phyloP scores from a whole-genome alignment of 2,113 vertebrate genomes.

The Charina bottae region DNA sequence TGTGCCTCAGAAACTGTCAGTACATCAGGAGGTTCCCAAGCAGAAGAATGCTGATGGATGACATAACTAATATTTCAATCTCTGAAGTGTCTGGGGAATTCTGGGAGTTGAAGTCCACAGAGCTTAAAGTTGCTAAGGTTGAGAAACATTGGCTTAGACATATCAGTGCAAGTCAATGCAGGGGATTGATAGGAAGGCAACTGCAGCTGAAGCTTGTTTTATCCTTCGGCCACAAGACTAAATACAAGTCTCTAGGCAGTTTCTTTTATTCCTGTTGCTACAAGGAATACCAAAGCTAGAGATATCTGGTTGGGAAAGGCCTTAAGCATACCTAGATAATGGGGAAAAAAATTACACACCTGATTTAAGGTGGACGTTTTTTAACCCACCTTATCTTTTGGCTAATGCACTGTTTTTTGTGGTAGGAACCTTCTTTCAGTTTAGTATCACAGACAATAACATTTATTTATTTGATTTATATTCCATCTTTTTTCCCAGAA shows the following conservation, averaged over 20 bases:
- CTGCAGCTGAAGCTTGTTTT: not conserved
- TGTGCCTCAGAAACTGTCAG: not conserved
- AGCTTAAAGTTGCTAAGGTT: no score
- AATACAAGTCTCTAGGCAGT: not conserved
- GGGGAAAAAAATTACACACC: no score
- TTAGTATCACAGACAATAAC: not conserved
- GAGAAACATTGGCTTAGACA: not conserved
- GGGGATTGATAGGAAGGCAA: not conserved
- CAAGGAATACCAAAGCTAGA: no score
- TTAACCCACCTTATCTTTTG: not conserved
- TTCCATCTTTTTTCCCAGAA: not conserved
- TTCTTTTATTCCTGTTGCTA: not conserved
- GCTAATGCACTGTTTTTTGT: not conserved
- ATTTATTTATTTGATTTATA: not conserved
- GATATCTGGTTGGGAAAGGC: no score
- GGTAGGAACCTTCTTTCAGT: not conserved
- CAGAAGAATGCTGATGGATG: not conserved
- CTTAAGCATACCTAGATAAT: not conserved
- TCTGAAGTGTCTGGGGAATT: not conserved
- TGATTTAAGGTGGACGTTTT: no score
- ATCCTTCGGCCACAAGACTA: not conserved
- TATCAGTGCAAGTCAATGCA: no score
- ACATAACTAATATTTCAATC: not conserved
- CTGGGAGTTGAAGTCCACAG: no score
- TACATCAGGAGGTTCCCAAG: not conserved